Base-by-base conservation (phyloP, 2,113 vertebrate genomes). In the Epinephelus cyanopodus region DNA sequence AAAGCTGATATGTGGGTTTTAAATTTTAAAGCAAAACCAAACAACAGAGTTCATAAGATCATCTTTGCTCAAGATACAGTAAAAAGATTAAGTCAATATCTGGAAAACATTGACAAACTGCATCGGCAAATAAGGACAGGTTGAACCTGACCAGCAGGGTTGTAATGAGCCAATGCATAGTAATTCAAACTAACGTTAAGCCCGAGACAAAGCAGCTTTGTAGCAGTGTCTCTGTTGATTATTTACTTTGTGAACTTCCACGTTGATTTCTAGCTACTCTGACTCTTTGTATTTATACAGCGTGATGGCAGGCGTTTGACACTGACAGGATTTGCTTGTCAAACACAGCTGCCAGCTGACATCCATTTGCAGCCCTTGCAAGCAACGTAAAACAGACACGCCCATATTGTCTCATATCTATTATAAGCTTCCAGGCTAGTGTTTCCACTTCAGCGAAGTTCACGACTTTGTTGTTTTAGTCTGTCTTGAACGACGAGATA, bases 331-430 rank as follows among this genome's bases (percentile, higher is more conserved):
- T 37, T 52, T 62, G 33, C 8, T 77, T 33, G 71, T 70, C 81
- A 84, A 76, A 48, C 15, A 52, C 45, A 85, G 54, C 57, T 65
- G 19, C 29, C 53, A 79, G 67, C 62, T 83, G 57, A 67, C 69
- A 63, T 53, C 33, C 52, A 68, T 27, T 42, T 53, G 57, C 13
- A 63, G n/a, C 23, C 21, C 21, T 33, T 10, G 13, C 3, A 25
- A 66, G 57, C 19, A 53, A 45, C 17, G 53, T 65, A 23, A 52
- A 63, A 61, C 66, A 69, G 67, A 79, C 74, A 88, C 87, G 47
- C 84, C 82, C 78, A 76, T 74, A 5, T 0, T 4, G 23, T 48
- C 4, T 37, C 23, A 4, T 18, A 25, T 39, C 6, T 0, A n/a
- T 27, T 21, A 7, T n/a, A 29, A 5, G 10, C 27, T 29, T 50